A percentile compares a stretch with the other conserved stretches of the same genome.
Conservation (phyloP, 2,113 vertebrate species). For the Rousettus leschenaultii region DNA sequence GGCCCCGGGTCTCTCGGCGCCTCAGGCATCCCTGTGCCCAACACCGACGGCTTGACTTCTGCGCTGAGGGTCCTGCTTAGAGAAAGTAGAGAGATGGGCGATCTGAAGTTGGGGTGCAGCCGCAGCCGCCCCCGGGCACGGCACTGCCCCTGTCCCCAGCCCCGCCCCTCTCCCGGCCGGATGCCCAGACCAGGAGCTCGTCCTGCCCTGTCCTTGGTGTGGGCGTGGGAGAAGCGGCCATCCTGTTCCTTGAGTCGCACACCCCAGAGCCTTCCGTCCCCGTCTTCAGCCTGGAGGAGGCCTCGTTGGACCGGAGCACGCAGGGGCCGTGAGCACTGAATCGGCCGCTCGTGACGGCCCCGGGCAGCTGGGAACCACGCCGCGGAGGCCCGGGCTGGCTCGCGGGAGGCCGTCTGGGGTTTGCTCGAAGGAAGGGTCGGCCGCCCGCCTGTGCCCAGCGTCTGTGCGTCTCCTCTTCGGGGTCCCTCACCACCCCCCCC, state of each 20-base stretch:
- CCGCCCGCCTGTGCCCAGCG: rapidly evolving
- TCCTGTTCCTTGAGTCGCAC: not conserved
- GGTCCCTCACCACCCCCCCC: not conserved
- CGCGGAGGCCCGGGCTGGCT: not conserved
- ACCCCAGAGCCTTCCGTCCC: not conserved
- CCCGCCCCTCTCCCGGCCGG: rapidly evolving
- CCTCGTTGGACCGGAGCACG: not conserved
- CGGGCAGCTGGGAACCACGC: not conserved
- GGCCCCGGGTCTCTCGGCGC: not conserved
- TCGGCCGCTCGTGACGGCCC: not conserved
- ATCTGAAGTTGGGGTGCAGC: rapidly evolving
- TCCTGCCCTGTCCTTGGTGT: not conserved
- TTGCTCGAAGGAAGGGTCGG: rapidly evolving
- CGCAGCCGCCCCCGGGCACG: rapidly evolving
- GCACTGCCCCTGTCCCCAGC: rapidly evolving
- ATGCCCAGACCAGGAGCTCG: not conserved
- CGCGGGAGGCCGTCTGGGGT: no score
- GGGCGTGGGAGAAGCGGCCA: not conserved
- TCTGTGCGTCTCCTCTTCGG: not conserved
- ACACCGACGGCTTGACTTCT: rapidly evolving
- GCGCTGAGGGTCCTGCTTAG: no score
- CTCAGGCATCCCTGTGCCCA: not conserved
- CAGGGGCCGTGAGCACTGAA: not conserved
- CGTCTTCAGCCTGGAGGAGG: not conserved
- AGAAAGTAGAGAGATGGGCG: not conserved